Percentiles rank a stretch among this genome's conserved stretches.
Conservation (phyloP, 2,888 invertebrate genomes). For the Acleris holmiana region DNA sequence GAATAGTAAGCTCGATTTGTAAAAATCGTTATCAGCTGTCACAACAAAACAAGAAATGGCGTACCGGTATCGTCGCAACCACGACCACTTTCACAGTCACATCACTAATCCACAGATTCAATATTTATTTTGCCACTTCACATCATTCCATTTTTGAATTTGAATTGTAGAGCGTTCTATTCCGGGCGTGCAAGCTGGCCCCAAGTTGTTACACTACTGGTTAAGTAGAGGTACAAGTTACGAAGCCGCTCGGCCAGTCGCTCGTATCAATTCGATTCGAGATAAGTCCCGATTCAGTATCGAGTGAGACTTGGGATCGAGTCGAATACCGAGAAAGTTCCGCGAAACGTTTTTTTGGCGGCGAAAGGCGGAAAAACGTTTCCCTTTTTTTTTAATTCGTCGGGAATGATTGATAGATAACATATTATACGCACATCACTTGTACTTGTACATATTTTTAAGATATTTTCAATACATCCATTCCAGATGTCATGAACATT, state of each 20-base stretch:
- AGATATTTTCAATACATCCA: no score
- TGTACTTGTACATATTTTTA: no score
- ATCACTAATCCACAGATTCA: constrained; percentile 38
- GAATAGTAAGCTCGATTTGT: background rate
- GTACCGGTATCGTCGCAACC: constrained; percentile 46
- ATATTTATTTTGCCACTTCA: constrained; percentile 33
- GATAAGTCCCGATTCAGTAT: constrained; percentile 51
- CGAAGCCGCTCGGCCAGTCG: constrained; percentile 48
- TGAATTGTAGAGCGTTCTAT: constrained; percentile 36
- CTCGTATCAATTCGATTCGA: constrained; percentile 69
- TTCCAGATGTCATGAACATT: no score
- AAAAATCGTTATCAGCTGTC: constrained; percentile 37
- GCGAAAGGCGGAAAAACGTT: no score
- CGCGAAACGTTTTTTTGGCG: no score
- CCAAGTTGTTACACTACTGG: constrained; percentile 70
- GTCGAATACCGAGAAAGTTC: no score
- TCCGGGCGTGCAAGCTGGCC: constrained; percentile 64
- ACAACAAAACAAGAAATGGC: constrained; percentile 41
- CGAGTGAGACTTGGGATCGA: constrained; percentile 30
- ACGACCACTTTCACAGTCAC: constrained; percentile 51
- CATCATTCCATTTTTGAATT: constrained; percentile 43
- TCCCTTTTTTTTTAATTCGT: no score
- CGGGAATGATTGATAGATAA: no score
- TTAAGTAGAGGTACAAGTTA: constrained; percentile 36
- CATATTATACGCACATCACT: no score